A percentile compares a stretch with the other conserved stretches of the same genome.
phyloP scores from a whole-genome alignment of 2,888 invertebrate species.

The Heliconius ismenius region DNA sequence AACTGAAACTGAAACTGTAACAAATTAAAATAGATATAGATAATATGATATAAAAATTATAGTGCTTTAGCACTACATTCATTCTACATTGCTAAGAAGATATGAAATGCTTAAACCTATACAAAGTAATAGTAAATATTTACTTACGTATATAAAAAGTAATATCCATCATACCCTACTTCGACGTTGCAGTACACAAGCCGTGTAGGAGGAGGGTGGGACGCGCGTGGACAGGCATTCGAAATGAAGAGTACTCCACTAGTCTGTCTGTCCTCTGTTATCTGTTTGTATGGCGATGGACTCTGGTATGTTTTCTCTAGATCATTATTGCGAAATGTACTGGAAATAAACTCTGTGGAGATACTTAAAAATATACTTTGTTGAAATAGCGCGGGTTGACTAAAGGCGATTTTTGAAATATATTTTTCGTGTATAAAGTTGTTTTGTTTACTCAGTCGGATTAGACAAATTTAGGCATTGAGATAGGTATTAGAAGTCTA shows the following conservation, averaged over 20 bases:
- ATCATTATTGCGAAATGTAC: too few species aligned
- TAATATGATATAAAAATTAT: background rate
- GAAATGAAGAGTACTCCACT: slow-evolving; percentile 80
- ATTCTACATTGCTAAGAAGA: background rate
- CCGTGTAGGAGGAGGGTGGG: slow-evolving; percentile 58
- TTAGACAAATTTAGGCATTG: too few species aligned
- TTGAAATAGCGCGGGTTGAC: too few species aligned
- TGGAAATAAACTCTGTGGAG: too few species aligned
- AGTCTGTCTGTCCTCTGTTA: slow-evolving; percentile 69
- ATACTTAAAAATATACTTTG: too few species aligned
- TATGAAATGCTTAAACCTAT: background rate
- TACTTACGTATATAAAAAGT: background rate
- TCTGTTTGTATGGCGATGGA: slow-evolving; percentile 53
- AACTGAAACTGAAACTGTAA: background rate
- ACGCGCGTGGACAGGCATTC: slow-evolving; percentile 80
- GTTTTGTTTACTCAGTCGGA: too few species aligned
- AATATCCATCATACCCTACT: slow-evolving; percentile 33
- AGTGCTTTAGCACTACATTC: background rate
- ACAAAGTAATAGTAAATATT: background rate
- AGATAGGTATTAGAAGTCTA: too few species aligned
- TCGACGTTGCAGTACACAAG: slow-evolving; percentile 50
- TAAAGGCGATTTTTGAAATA: too few species aligned
- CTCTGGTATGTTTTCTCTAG: slow-evolving; percentile 30
- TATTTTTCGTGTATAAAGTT: too few species aligned
- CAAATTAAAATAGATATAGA: background rate